These are phyloP conservation scores for Cygnus buccinator DNA, from an alignment of 2,113 vertebrate genomes.

Conservation along the genomic window DNA sequence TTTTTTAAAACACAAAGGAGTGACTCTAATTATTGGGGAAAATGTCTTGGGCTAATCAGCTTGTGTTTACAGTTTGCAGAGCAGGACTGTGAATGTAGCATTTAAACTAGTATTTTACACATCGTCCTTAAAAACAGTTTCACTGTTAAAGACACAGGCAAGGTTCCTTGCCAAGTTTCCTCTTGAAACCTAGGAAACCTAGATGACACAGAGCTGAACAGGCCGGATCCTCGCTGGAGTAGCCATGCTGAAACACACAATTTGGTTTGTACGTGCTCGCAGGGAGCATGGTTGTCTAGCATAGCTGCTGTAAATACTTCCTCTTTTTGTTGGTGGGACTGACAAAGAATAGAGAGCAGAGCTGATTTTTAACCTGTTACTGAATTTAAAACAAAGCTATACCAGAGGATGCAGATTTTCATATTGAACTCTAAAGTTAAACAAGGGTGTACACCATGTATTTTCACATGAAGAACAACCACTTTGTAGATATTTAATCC, in stretches of 20 bases:
- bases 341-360: not conserved
- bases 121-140: not conserved
- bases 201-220: not conserved
- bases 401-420: not conserved
- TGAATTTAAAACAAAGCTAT: not conserved
- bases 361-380: not conserved
- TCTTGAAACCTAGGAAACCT: not conserved
- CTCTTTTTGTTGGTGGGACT: rapidly evolving
- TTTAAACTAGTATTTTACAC: constrained; percentile 35
- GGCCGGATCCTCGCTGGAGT: not conserved
- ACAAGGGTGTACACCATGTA: not conserved
- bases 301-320: not conserved
- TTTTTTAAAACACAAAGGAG: not conserved
- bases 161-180: not conserved
- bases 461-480: not conserved
- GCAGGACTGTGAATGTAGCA: not conserved
- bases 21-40: constrained; percentile 29
- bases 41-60: constrained; percentile 48
- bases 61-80: constrained; percentile 42
- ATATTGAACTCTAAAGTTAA: not conserved
- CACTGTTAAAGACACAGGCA: not conserved
- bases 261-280: not conserved
- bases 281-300: not conserved
- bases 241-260: rapidly evolving
- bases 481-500: not conserved